Base-by-base conservation (phyloP, 2,113 vertebrate genomes). In the Chaetorhynchus papuensis region DNA sequence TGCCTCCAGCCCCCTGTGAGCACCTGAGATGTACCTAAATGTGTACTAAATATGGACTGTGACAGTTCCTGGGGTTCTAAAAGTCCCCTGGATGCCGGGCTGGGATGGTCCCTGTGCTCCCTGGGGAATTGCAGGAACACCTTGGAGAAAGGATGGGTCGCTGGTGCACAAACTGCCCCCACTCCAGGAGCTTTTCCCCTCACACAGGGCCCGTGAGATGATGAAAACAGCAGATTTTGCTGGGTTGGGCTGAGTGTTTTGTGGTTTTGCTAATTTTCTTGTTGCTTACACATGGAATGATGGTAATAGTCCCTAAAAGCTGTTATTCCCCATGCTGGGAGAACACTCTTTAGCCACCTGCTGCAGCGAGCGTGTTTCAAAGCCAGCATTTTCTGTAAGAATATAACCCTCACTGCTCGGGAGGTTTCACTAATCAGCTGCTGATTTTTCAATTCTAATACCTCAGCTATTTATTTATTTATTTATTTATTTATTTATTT, bases 341-440 rank as follows among this genome's bases (percentile, higher is more conserved):
- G 88, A 92, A 83, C 44, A n/a, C 81, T 88, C 49, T 64, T 94
- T 75, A 91, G 63, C 86, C 78, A 69, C 85, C 95, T 89, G 79
- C 93, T 94, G 93, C 26, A 70, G 60, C 18, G 7, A 71, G 47
- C 20, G 22, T 26, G 19, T 77, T 86, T 66, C 26, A 33, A 82
- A 74, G 0, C 10, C 57, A 77, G 65, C 31, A 17, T 79, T 90
- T 91, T 53, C 66, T 20, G 60, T 6, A 15, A 4, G 69, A 75
- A 47, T 0, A 57, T 2, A 68, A 21, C 35, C 37, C 60, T 45
- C 3, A 12, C 41, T 49, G 45, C 83, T 83, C 0, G 0, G 79
- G 21, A 31, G 68, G 33, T 31, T 78, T 49, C 30, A 68, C 4
- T 52, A 27, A 77, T 52, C 83, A 75, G 64, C 74, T 63, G 64